Evolutionary conservation across 2,888 invertebrate genomes (phyloP).

Genomic region (Drosophila atroscutellata): DNA sequence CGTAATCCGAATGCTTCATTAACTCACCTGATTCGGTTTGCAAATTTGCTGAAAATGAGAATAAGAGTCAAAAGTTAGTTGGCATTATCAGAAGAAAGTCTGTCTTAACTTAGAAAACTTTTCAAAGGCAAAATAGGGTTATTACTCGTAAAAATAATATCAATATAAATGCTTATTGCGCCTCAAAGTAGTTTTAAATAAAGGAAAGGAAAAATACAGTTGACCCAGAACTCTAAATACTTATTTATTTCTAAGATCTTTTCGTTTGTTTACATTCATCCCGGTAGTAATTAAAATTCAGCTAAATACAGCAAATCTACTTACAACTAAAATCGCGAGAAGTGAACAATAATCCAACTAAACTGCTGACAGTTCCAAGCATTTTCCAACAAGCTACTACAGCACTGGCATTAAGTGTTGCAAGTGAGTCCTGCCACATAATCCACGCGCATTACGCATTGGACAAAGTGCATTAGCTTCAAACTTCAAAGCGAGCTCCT

Average conservation of each 20-base stretch:
- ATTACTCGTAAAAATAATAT: not conserved
- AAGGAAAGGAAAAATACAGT: not conserved
- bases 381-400: not conserved
- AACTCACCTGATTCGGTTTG: slow-evolving; percentile 62
- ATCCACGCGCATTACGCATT: slow-evolving; percentile 37
- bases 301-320: not conserved
- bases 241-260: not conserved
- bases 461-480: slow-evolving; percentile 24
- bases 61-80: slow-evolving; percentile 10
- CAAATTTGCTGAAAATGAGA: slow-evolving; percentile 50
- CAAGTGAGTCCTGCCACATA: slow-evolving; percentile 17
- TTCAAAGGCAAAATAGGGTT: not conserved
- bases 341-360: slow-evolving; percentile 6
- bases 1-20: slow-evolving; percentile 4
- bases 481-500: slow-evolving; percentile 26
- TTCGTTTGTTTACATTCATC: not conserved
- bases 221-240: accelerated
- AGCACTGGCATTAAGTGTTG: slow-evolving; percentile 17
- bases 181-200: not conserved
- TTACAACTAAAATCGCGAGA: not conserved
- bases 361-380: slow-evolving; percentile 15
- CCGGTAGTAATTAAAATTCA: not conserved
- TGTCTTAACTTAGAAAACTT: not conserved
- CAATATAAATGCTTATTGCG: not conserved
- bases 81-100: not conserved